Evolutionary conservation across 2,797 vertebrate genomes (phyloP), one percentile per base, ranked within the genome.

Genomic region (Lacerta bilineata): DNA sequence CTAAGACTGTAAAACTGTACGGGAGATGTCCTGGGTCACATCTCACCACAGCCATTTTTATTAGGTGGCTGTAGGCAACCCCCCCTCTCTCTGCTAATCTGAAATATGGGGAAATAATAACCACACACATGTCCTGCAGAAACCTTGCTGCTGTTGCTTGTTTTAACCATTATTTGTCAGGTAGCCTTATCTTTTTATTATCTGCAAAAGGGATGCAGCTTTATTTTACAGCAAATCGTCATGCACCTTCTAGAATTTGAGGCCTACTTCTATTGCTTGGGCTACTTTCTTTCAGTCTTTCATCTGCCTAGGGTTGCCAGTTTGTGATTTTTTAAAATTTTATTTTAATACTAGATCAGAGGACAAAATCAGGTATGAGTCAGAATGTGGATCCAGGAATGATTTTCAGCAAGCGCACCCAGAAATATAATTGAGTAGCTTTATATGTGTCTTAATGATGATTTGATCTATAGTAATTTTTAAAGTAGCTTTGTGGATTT

Each of bases 1-100:
- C 36, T 61, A 81, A 50, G 43, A 55, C n/a, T 74, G 9, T 59
- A 71, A 55, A 86, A 72, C 33, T 80, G 33, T 23, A 59, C 29
- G 36, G 46, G 80, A n/a, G 17, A 27, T 50, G 23, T 72, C 66
- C 64, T 86, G 66, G 76, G 41, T 68, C 75, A 88, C 43, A 64
- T 64, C 15, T 85, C n/a, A 74, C 29, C 83, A 39, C 61, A 78
- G 39, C 27, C 25, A 71, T 39, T 9, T 41, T 83, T 80, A 80
- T 74, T 64, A 46, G 25, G 3, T 64, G 5, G 29, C 39, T 59
- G 80, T 41, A 64, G 55, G 77, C 41, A 85, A 46, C 50, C 10
- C 10, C 27, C 7, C n/a, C 1, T n/a, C 13, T 77, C 29, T 29
- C n/a, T 17, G 18, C 23, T 72, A 8, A 43, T 88, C 68, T 80